Conservation (phyloP, 2,888 invertebrate genomes). For the Monoplex corrugatus region DNA sequence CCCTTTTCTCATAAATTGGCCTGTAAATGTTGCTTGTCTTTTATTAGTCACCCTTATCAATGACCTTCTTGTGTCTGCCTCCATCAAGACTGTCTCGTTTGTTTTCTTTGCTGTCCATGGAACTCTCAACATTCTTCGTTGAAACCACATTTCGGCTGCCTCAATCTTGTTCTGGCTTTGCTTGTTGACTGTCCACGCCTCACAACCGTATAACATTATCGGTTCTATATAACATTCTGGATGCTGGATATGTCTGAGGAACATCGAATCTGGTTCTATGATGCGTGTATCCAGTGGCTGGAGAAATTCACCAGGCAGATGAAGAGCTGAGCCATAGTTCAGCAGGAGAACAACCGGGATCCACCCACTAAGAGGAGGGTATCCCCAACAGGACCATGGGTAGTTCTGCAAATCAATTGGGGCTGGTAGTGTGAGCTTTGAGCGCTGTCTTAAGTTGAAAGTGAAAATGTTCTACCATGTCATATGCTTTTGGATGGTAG, state of each 20-base stretch:
- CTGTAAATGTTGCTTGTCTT: too few relatives aligned
- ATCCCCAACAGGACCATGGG: constrained; percentile 19
- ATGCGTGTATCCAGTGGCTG: constrained; percentile 36
- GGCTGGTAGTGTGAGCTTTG: neutral
- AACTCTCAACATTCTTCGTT: too few relatives aligned
- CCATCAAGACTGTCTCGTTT: too few relatives aligned
- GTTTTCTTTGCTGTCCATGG: too few relatives aligned
- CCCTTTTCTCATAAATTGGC: too few relatives aligned
- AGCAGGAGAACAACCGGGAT: constrained; percentile 23
- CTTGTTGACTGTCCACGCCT: too few relatives aligned
- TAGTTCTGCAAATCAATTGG: neutral
- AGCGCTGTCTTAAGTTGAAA: constrained; percentile 6
- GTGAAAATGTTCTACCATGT: neutral
- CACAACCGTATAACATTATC: too few relatives aligned
- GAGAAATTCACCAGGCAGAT: constrained; percentile 46
- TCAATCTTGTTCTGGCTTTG: too few relatives aligned
- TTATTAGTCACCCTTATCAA: too few relatives aligned
- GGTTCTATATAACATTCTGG: too few relatives aligned
- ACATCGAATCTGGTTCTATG: constrained; percentile 42
- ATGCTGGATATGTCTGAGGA: constrained; percentile 47
- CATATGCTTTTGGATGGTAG: neutral
- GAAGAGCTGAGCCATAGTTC: constrained; percentile 39
- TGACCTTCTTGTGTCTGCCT: too few relatives aligned
- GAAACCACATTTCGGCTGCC: too few relatives aligned
- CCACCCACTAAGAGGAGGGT: constrained; percentile 33